Conservation (phyloP, 2,113 vertebrate species). For the Nematolebias whitei region DNA sequence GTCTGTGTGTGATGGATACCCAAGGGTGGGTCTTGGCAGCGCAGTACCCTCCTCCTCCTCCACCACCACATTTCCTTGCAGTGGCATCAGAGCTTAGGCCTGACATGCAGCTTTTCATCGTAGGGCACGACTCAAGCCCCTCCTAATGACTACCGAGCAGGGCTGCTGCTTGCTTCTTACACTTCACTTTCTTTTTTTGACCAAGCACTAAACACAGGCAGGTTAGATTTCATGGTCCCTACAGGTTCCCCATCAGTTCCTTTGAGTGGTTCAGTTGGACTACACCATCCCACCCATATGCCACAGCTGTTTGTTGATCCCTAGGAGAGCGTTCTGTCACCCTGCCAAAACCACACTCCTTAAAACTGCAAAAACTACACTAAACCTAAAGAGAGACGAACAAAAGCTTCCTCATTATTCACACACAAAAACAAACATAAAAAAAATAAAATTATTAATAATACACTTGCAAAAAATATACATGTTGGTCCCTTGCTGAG, state of each 20-base stretch:
- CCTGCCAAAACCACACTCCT: conserved; percentile 65
- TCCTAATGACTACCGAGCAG: conserved; percentile 66
- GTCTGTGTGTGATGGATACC: conserved; percentile 78
- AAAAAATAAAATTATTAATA: neutral
- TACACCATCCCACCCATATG: conserved; percentile 68
- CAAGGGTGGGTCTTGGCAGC: conserved; percentile 76
- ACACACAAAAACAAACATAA: conserved; percentile 7
- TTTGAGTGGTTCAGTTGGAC: conserved; percentile 16
- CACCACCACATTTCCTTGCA: conserved; percentile 32
- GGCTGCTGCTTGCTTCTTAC: conserved; percentile 17
- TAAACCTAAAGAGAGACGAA: conserved; percentile 47
- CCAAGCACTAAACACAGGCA: conserved; percentile 53
- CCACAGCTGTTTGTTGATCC: conserved; percentile 73
- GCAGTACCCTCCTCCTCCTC: conserved; percentile 19
- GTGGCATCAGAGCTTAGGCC: conserved; percentile 62
- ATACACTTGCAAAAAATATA: conserved; percentile 8
- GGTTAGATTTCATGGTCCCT: conserved; percentile 48
- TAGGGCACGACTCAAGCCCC: conserved; percentile 44
- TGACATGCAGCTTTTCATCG: conserved; percentile 76
- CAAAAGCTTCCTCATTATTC: conserved; percentile 63
- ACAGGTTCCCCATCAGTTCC: conserved; percentile 6
- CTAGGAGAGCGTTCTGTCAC: conserved; percentile 68
- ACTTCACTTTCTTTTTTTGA: conserved; percentile 26
- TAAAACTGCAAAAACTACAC: conserved; percentile 49
- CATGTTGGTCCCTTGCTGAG: conserved; percentile 36